Evolutionary conservation across 2,113 vertebrate species (phyloP), one percentile per base, ranked within the genome.

Genomic region (Ammodytes dubius): DNA sequence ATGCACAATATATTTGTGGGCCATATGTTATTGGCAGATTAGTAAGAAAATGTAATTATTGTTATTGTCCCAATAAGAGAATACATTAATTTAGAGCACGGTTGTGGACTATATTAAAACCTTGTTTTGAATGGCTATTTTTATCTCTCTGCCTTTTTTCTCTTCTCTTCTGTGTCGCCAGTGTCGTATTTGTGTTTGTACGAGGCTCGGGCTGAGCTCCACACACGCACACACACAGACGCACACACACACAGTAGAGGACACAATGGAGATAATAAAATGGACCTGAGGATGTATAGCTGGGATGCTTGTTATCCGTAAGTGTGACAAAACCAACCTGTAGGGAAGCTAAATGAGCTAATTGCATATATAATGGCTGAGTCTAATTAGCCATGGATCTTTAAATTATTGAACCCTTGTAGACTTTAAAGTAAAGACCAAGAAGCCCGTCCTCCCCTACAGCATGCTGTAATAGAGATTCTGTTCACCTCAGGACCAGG

Each of bases 401-500:
- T 40, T 6, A 49, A 50, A 39, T 56, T 10, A 42, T 63, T 63
- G n/a, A 43, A 27, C 27, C 4, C 42, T 45, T 6, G 17, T n/a
- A 45, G 17, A n/a, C 60, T 17, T 27, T 27, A 27, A 27, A 27
- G 27, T 27, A 27, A 27, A 27, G 27, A 27, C 27, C 27, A 27
- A 27, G 27, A 27, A 27, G 27, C 27, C 27, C 27, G 27, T 27
- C 27, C 27, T 27, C 27, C 27, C 27, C 27, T 27, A 27, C 27
- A 27, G 27, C 27, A 27, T 27, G 27, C 27, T 27, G 27, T 27
- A 27, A 60, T 40, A 57, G 42, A 39, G 52, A 37, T 40, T 46
- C 49, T 47, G 14, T 57, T 75, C 42, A 40, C 43, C 65, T 56
- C 50, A 56, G 74, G 53, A 15, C 15, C 61, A 66, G 52, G 47